Conservation (phyloP, 2,113 vertebrate genomes). For the Chrysemys picta region DNA sequence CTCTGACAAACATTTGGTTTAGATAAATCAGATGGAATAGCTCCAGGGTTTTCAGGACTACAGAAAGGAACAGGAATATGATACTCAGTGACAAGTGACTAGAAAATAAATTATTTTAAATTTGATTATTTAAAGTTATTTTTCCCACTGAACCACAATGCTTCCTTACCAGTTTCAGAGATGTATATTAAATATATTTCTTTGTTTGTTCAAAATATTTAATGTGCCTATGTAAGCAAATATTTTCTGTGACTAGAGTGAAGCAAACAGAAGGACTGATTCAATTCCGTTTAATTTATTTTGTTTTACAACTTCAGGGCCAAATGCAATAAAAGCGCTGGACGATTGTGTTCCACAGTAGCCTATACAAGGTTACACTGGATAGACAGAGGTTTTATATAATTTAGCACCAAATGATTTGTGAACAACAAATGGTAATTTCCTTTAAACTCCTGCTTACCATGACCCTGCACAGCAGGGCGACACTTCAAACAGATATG, state of each 20-base stretch:
- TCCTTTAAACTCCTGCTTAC: slow-evolving; percentile 67
- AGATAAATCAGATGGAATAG: slow-evolving; percentile 10
- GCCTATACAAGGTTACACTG: slow-evolving; percentile 57
- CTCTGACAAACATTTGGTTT: slow-evolving; percentile 61
- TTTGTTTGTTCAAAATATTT: slow-evolving; percentile 37
- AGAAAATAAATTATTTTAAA: not conserved
- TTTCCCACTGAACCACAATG: not conserved
- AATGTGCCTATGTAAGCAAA: not conserved
- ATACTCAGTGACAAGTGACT: slow-evolving; percentile 35
- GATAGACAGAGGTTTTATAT: slow-evolving; percentile 63
- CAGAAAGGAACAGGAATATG: not conserved
- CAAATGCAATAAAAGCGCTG: slow-evolving; percentile 59
- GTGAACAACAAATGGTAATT: slow-evolving; percentile 60
- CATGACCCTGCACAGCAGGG: slow-evolving; percentile 27
- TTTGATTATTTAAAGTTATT: not conserved
- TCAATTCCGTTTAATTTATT: slow-evolving; percentile 62
- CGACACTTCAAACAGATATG: slow-evolving; percentile 63
- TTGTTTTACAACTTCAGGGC: slow-evolving; percentile 29
- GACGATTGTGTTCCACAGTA: slow-evolving; percentile 37
- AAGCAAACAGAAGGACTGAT: slow-evolving; percentile 43
- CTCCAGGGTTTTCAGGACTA: slow-evolving; percentile 2
- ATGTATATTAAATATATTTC: not conserved
- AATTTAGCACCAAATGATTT: slow-evolving; percentile 66
- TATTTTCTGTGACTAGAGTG: slow-evolving; percentile 31
- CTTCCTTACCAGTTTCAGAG: slow-evolving; percentile 16